These are phyloP conservation scores for Panthera leo DNA, from an alignment of 2,113 vertebrate species.

Conservation along the genomic window DNA sequence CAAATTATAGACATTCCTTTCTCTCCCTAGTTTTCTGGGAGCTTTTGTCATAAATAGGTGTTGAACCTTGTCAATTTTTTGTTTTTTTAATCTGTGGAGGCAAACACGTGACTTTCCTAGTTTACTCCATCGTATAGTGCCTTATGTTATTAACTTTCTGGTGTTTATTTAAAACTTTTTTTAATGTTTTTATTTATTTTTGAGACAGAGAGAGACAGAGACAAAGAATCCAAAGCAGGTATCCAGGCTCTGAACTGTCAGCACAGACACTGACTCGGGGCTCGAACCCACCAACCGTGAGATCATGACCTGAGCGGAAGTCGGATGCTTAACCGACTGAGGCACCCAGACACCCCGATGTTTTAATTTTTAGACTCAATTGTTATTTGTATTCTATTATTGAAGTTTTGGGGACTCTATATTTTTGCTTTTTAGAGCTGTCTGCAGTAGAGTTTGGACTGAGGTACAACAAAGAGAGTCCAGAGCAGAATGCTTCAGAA, in stretches of 20 bases:
- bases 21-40: neutral
- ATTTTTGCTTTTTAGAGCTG: neutral
- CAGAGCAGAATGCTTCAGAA: neutral
- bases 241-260: too few species aligned
- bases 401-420: neutral
- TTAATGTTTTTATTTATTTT: too few species aligned
- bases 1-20: neutral
- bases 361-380: neutral
- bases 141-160: neutral
- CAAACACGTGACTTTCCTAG: neutral
- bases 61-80: neutral
- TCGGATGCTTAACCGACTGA: too few species aligned
- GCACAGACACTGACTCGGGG: fast-evolving
- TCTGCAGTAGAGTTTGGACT: neutral
- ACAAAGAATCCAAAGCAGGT: too few species aligned
- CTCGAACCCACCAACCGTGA: fast-evolving
- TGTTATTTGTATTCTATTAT: neutral
- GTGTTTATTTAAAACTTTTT: neutral
- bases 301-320: too few species aligned
- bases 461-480: neutral
- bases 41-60: neutral
- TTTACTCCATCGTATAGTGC: neutral
- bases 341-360: too few species aligned
- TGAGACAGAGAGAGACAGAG: too few species aligned
- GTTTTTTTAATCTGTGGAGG: neutral